Conservation (phyloP, 2,888 invertebrate species). For the Agonopterix arenella region DNA sequence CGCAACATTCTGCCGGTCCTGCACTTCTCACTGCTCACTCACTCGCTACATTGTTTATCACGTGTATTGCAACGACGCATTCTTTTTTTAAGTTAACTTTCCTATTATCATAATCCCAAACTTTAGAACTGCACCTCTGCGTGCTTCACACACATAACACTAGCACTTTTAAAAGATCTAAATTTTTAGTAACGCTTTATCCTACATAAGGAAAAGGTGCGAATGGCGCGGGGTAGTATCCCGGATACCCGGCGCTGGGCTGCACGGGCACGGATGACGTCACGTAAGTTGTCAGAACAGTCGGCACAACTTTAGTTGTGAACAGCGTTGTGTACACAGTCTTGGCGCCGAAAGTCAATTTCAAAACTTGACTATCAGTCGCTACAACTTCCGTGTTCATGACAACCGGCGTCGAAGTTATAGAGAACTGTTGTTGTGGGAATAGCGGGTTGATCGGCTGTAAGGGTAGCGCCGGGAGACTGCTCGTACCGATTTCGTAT, state of each 20-base stretch:
- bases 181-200: slow-evolving; percentile 48
- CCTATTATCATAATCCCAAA: slow-evolving; percentile 35
- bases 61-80: slow-evolving; percentile 47
- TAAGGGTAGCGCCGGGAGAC: slow-evolving; percentile 77
- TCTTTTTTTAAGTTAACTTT: slow-evolving; percentile 42
- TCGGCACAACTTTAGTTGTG: slow-evolving; percentile 89
- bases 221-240: slow-evolving; percentile 86
- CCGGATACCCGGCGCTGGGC: slow-evolving; percentile 83
- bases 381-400: slow-evolving; percentile 87
- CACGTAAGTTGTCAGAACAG: slow-evolving; percentile 88
- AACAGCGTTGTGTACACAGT: slow-evolving; percentile 91
- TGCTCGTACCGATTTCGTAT: slow-evolving; percentile 86
- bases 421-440: slow-evolving; percentile 82
- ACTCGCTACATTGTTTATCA: slow-evolving; percentile 61
- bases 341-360: slow-evolving; percentile 93
- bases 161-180: not conserved
- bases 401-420: slow-evolving; percentile 88
- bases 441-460: slow-evolving; percentile 75
- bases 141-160: not conserved
- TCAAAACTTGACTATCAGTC: slow-evolving; percentile 88
- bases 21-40: slow-evolving; percentile 54
- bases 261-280: slow-evolving; percentile 88
- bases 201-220: slow-evolving; percentile 87
- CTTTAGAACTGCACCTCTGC: not conserved
- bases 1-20: slow-evolving; percentile 45